Conservation (phyloP, 1,140 invertebrate species). For the Acyrthosiphon pisum region DNA sequence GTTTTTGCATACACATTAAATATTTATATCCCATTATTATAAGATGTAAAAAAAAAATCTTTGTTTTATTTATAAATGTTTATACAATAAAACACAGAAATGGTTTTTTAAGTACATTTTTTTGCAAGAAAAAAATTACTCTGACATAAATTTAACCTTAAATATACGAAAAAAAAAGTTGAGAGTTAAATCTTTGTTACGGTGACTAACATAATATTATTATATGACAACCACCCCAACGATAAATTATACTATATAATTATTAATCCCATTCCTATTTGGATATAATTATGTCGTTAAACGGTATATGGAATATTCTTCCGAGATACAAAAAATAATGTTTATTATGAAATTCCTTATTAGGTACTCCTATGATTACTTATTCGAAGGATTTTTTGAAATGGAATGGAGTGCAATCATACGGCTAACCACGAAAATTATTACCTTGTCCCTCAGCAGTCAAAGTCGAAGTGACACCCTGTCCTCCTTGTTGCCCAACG, state of each 20-base stretch:
- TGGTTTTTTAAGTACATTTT: neutral
- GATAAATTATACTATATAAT: neutral
- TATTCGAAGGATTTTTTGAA: neutral
- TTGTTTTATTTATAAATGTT: slow-evolving; percentile 9
- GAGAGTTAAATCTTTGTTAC: neutral
- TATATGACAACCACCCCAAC: neutral
- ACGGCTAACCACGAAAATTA: neutral
- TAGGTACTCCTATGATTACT: neutral
- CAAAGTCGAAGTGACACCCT: slow-evolving; percentile 38
- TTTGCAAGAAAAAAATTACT: neutral
- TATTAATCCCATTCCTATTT: neutral
- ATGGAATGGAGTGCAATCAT: too few species aligned
- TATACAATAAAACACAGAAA: neutral
- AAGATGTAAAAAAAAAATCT: neutral
- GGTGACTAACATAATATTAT: neutral
- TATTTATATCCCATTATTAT: neutral
- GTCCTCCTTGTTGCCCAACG: slow-evolving; percentile 37
- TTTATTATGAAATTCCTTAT: neutral
- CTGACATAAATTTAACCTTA: neutral
- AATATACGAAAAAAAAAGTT: neutral
- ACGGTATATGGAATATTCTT: neutral
- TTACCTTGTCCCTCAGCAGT: slow-evolving; percentile 48
- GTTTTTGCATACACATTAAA: neutral
- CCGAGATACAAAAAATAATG: neutral
- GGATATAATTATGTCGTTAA: neutral